Evolutionary conservation across 2,888 invertebrate genomes (phyloP), one percentile per base, ranked within the genome.

Genomic region (Abrostola triplasia): DNA sequence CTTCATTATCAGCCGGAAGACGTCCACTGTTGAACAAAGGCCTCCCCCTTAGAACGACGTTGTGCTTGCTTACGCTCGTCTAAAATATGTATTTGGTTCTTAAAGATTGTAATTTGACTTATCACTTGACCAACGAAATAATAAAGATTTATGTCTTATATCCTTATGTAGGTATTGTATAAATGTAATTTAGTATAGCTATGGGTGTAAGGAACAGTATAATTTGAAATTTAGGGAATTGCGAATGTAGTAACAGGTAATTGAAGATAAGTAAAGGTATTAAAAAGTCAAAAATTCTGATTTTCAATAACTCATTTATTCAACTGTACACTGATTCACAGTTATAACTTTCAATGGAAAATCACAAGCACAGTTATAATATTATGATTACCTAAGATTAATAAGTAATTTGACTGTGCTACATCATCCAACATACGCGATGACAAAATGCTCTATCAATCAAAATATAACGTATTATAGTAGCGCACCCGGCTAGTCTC

Each of bases 261-360:
- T n/a, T n/a, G n/a, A n/a, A n/a, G n/a, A n/a, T n/a, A n/a, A n/a
- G n/a, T 35, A 51, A 36, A 0, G 51, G 11, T 12, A 59, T 42
- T 62, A 63, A 73, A 76, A 64, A n/a, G 13, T 38, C 47, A 56
- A 36, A 24, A 50, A 48, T 61, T 60, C 55, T 56, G 83, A 88
- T 90, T 91, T 91, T 90, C 80, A 86, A 87, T 91, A 94, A 92
- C 90, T 92, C 91, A 90, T 94, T 94, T 94, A 94, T 92, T 94
- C 89, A 92, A 92, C 94, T 93, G 93, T 93, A 93, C 93, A 94
- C 86, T 88, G 92, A 92, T 91, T 91, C 87, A 90, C 92, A 93
- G 90, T 89, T 86, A 85, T 81, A 86, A 83, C 88, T 84, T 87
- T 83, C 24, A 84, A 87, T 86, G 85, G 86, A 90, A 90, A 90